These are phyloP conservation scores for Orycteropus afer DNA, from an alignment of 2,113 vertebrate genomes.

Conservation along the genomic window DNA sequence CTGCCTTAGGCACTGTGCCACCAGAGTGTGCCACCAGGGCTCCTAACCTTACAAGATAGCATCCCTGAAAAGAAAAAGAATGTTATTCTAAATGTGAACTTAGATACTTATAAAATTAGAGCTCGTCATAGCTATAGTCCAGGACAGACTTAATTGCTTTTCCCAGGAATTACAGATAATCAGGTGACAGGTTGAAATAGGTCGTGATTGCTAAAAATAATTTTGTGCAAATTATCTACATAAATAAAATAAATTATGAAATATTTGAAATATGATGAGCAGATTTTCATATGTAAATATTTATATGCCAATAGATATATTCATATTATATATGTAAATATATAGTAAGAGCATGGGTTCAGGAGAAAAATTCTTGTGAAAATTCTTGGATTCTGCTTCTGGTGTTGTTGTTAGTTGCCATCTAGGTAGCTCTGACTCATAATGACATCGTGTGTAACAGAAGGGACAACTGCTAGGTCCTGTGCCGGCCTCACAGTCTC, in stretches of 20 bases:
- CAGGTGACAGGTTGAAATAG: slow-evolving; percentile 14
- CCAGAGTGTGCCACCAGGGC: neutral
- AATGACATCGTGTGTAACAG: neutral
- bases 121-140: neutral
- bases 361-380: neutral
- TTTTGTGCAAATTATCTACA: slow-evolving; percentile 1
- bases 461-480: too few relatives aligned
- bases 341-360: neutral
- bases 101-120: slow-evolving; percentile 23
- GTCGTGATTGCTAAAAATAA: slow-evolving; percentile 45
- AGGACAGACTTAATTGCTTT: slow-evolving; percentile 47
- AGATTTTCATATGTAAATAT: neutral
- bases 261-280: slow-evolving; percentile 39
- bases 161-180: slow-evolving; percentile 21
- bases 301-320: too few relatives aligned
- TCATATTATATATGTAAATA: neutral
- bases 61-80: neutral
- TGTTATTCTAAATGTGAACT: slow-evolving; percentile 42
- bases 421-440: too few relatives aligned
- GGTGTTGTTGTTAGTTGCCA: neutral
- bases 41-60: neutral
- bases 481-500: too few relatives aligned
- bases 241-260: slow-evolving; percentile 40
- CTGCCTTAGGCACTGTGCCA: too few relatives aligned
- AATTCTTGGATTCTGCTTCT: neutral